Conservation (phyloP, 2,113 vertebrate species). For the Astur gentilis region DNA sequence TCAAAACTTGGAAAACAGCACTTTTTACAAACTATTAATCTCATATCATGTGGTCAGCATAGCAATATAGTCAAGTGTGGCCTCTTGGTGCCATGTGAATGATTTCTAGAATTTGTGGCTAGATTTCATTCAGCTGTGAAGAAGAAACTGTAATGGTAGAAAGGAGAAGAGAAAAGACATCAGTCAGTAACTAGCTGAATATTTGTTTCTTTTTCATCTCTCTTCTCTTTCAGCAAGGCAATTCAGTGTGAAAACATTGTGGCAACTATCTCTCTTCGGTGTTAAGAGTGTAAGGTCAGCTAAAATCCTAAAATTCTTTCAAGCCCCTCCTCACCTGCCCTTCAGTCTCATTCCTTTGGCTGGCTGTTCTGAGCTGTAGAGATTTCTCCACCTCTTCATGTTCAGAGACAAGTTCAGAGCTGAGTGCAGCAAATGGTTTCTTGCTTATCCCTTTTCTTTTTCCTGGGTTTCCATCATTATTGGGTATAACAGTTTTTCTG, state of each 20-base stretch:
- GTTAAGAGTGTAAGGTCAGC: neutral
- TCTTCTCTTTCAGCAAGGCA: neutral
- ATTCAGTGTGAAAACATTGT: neutral
- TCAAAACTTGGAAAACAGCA: neutral
- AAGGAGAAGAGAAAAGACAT: neutral
- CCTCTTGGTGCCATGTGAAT: neutral
- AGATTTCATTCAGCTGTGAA: neutral
- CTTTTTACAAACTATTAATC: neutral
- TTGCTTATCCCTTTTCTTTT: neutral
- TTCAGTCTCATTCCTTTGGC: neutral
- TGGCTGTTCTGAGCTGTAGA: neutral
- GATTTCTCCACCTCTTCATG: neutral
- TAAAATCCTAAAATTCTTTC: neutral
- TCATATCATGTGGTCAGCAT: neutral
- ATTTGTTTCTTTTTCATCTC: neutral
- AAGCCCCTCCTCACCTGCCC: neutral
- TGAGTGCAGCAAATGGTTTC: neutral
- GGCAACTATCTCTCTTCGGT: neutral
- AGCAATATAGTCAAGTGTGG: accelerated
- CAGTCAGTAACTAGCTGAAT: neutral
- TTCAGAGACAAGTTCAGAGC: neutral
- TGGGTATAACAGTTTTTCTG: neutral
- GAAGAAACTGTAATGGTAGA: neutral
- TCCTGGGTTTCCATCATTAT: neutral
- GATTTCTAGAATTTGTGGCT: neutral